phyloP scores from a whole-genome alignment of 2,888 invertebrate genomes.

The Rhagophthalmus giganteus region DNA sequence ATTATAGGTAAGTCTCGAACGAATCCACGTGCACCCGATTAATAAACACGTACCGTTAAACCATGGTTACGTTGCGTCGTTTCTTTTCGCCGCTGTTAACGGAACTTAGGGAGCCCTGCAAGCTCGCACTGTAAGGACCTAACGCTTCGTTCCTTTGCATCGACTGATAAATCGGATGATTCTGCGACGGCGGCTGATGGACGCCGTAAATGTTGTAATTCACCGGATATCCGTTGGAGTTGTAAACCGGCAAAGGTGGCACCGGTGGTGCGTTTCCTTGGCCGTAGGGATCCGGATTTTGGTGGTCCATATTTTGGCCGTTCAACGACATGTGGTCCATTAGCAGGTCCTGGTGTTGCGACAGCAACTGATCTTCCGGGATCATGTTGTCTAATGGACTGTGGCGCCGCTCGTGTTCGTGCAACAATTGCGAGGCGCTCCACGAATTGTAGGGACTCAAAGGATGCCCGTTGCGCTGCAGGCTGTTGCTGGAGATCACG shows the following conservation, averaged over 20 bases:
- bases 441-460: conserved; percentile 63
- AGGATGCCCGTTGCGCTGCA: conserved; percentile 53
- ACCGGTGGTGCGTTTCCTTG: conserved; percentile 53
- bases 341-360: conserved; percentile 44
- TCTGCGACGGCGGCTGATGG: conserved; percentile 46
- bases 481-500: conserved; percentile 53
- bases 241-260: conserved; percentile 58
- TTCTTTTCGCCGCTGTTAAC: conserved; percentile 62
- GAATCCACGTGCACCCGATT: conserved; percentile 42
- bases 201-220: conserved; percentile 56
- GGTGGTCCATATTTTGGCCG: conserved; percentile 43
- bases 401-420: conserved; percentile 62
- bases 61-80: conserved; percentile 65
- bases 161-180: conserved; percentile 52
- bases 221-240: conserved; percentile 51
- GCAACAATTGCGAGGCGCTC: conserved; percentile 63
- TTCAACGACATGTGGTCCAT: conserved; percentile 49
- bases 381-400: conserved; percentile 53
- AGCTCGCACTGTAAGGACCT: conserved; percentile 57
- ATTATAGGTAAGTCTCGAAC: conserved; percentile 38
- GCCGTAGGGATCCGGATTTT: conserved; percentile 44
- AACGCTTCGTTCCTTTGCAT: conserved; percentile 52
- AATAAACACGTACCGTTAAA: conserved; percentile 55
- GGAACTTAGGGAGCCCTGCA: conserved; percentile 62
- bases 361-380: conserved; percentile 44